These are phyloP conservation scores for Portunus trituberculatus DNA, from an alignment of 1,140 invertebrate species.

Conservation along the genomic window DNA sequence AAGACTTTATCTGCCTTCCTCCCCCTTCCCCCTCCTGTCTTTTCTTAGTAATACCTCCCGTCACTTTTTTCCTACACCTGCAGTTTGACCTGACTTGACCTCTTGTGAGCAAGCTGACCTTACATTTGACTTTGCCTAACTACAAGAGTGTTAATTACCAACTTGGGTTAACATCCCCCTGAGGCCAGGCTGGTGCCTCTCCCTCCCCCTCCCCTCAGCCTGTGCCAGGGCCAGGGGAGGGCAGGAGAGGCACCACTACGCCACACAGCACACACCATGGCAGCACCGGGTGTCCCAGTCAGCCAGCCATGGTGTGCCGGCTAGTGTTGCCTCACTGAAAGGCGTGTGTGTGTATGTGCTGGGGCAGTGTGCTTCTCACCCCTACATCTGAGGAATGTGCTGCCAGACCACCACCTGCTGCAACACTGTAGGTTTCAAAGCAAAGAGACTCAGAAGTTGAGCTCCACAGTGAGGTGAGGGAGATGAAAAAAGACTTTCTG, in stretches of 20 bases:
- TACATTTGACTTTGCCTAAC: constrained; percentile 57
- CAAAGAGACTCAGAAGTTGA: no score
- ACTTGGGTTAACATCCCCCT: constrained; percentile 6
- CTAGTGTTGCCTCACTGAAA: background rate
- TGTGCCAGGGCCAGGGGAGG: background rate
- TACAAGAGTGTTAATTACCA: constrained; percentile 35
- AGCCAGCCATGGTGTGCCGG: background rate
- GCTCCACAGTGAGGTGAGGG: no score
- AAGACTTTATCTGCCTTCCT: constrained; percentile 15
- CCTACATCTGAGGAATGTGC: background rate
- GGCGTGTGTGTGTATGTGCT: background rate
- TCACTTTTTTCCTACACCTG: background rate
- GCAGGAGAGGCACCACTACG: background rate
- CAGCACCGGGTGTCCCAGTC: background rate
- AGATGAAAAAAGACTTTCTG: no score
- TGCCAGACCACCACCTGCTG: no score
- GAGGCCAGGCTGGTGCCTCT: background rate
- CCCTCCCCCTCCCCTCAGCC: background rate
- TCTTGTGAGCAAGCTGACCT: constrained; percentile 67
- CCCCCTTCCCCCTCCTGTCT: background rate
- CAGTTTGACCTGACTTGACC: constrained; percentile 69
- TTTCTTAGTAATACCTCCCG: background rate
- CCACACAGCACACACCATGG: background rate
- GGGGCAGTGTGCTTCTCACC: background rate
- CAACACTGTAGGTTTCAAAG: no score